Evolutionary conservation across 2,888 invertebrate species (phyloP), one percentile per base, ranked within the genome.

Genomic region (Horisme vitalbata): DNA sequence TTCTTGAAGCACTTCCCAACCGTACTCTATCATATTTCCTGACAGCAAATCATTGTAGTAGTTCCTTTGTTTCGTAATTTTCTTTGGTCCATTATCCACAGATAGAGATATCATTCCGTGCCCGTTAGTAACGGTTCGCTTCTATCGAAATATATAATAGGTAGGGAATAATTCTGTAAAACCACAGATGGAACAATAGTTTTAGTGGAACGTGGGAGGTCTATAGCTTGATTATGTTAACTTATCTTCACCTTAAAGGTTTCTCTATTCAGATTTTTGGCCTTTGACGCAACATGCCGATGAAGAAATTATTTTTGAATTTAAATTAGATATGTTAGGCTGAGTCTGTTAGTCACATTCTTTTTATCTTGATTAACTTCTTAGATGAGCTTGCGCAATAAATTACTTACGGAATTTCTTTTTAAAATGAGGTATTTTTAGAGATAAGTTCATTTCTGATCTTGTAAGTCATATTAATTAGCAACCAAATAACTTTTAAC

Each of bases 171-270:
- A n/a, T 35, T 46, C 10, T 41, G 18, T 41, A 18, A 20, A 36
- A 27, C 41, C 41, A 41, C 32, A 32, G 48, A 43, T 9, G 10
- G 21, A 14, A 12, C 4, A 31, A 8, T 9, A 38, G 34, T 27
- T 41, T 34, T 31, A 43, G 10, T 43, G 15, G 5, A 48, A 36
- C 54, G 50, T 59, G 59, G 59, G 59, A 55, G 59, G 59, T 59
- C 59, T 45, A 45, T 35, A 5, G 45, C 45, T 41, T 41, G 30
- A 41, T 36, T 33, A 41, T 34, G 38, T 45, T 24, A 39, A 24
- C 18, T 6, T 36, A 26, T 13, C 30, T 37, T 20, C 8, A 15
- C 1, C 12, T 2, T 12, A 43, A 28, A 43, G 28, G 43, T 30
- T 21, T 35, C 27, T 41, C 34, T 34, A 23, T 41, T 24, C 23